Conservation (phyloP, 2,888 invertebrate species). For the Parochlus steinenii region DNA sequence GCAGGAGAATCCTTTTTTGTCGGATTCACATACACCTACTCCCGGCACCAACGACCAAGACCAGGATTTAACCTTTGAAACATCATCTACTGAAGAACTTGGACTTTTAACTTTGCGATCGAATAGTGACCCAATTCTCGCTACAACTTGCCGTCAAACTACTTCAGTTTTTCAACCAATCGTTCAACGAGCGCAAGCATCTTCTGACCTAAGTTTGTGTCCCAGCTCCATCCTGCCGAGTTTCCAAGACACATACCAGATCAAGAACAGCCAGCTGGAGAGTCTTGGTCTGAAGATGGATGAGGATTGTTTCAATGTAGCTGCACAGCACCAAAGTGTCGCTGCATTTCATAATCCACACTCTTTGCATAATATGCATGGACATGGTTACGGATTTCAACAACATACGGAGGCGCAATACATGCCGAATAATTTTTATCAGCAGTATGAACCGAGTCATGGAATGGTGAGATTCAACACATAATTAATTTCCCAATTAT, state of each 20-base stretch:
- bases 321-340: slow-evolving; percentile 20
- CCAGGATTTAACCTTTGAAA: slow-evolving; percentile 19
- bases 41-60: slow-evolving; percentile 19
- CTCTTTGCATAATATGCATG: too few relatives aligned
- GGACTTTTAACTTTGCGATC: slow-evolving; percentile 25
- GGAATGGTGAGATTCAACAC: slow-evolving; percentile 4
- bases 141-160: slow-evolving; percentile 16
- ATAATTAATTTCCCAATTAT: too few relatives aligned
- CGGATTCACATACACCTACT: slow-evolving; percentile 13
- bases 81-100: slow-evolving; percentile 22
- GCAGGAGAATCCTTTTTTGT: slow-evolving; percentile 3
- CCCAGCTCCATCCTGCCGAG: slow-evolving; percentile 49
- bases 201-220: slow-evolving; percentile 27
- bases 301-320: slow-evolving; percentile 53
- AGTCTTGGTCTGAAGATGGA: slow-evolving; percentile 64
- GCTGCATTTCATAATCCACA: slow-evolving; percentile 26
- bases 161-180: too few relatives aligned
- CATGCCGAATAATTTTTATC: slow-evolving; percentile 6
- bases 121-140: slow-evolving; percentile 29
- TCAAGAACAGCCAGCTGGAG: slow-evolving; percentile 51
- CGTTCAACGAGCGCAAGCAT: slow-evolving; percentile 28
- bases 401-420: slow-evolving; percentile 22
- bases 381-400: slow-evolving; percentile 25
- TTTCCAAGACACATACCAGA: slow-evolving; percentile 77
- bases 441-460: slow-evolving; percentile 7